Evolutionary conservation across 2,888 invertebrate genomes (phyloP).

Genomic region (Cylloceria caligata): DNA sequence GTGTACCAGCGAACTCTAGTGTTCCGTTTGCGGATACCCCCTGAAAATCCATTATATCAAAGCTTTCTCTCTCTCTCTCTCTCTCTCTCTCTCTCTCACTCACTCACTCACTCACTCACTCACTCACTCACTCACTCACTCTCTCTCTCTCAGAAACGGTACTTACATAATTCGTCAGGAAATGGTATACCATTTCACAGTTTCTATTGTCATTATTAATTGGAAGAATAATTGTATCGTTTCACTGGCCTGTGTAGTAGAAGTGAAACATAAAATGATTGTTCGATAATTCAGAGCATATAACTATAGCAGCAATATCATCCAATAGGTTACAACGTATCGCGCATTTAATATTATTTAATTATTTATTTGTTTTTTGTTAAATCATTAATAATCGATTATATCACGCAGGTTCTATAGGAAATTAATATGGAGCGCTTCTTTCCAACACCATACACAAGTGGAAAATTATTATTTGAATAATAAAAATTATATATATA

Average conservation of each 20-base stretch:
- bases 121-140: too few relatives aligned
- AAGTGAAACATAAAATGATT: slow-evolving; percentile 54
- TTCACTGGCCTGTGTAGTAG: slow-evolving; percentile 82
- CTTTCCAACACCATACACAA: slow-evolving; percentile 66
- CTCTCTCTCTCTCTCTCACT: slow-evolving; percentile 65
- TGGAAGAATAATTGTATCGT: slow-evolving; percentile 69
- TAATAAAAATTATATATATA: slow-evolving; percentile 7
- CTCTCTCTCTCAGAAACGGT: slow-evolving; percentile 57
- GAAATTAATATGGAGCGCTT: slow-evolving; percentile 26
- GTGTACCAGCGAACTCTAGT: background rate
- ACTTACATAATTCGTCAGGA: slow-evolving; percentile 47
- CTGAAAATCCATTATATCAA: background rate
- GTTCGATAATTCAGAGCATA: slow-evolving; percentile 44
- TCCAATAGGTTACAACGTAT: slow-evolving; percentile 31
- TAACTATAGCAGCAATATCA: slow-evolving; percentile 6
- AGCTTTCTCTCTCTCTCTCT: background rate
- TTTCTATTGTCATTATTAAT: slow-evolving; percentile 75
- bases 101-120: too few relatives aligned
- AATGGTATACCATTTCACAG: slow-evolving; percentile 81
- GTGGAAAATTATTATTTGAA: slow-evolving; percentile 71
- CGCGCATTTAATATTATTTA: slow-evolving; percentile 28
- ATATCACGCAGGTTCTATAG: slow-evolving; percentile 39
- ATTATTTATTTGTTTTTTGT: too few relatives aligned
- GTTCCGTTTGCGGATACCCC: background rate
- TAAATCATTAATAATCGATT: slow-evolving; percentile 19